A percentile compares a stretch with the other conserved stretches of the same genome.
Evolutionary conservation across 2,797 vertebrate species (phyloP).

Genomic region (Sebastes diploproa): DNA sequence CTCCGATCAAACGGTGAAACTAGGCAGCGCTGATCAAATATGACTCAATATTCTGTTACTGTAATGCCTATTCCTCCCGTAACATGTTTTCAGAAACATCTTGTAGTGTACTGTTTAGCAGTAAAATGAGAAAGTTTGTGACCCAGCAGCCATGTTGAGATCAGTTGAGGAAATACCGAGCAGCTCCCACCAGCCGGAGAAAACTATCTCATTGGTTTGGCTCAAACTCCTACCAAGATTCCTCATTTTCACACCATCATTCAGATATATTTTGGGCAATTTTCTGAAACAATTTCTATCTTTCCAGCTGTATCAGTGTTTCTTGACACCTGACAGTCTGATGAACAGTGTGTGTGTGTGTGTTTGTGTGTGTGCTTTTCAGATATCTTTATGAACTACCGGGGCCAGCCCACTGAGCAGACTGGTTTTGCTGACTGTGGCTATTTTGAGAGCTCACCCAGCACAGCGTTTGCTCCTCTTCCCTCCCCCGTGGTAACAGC

Average conservation of each 20-base stretch:
- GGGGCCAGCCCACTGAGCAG: conserved; percentile 73
- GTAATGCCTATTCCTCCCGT: no score
- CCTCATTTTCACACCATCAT: neutral
- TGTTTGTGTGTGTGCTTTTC: conserved; percentile 16
- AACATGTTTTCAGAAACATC: no score
- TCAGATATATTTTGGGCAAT: neutral
- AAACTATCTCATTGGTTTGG: no score
- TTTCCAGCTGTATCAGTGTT: rapidly evolving
- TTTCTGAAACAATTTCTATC: neutral
- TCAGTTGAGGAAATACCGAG: no score
- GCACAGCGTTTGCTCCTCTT: conserved; percentile 49
- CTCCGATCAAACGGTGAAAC: no score
- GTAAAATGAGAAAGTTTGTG: no score
- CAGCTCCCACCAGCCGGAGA: no score
- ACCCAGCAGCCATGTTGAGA: no score
- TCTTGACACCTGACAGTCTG: neutral
- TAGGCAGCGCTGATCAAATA: no score
- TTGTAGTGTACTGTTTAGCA: no score
- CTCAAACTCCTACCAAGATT: neutral
- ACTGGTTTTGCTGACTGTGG: conserved; percentile 72
- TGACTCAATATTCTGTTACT: no score
- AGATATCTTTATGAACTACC: conserved; percentile 84
- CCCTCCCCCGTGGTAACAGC: conserved; percentile 48
- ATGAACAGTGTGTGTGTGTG: neutral
- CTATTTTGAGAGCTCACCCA: conserved; percentile 75